phyloP scores from a whole-genome alignment of 2,888 invertebrate species.

The Aspidiotus destructor region DNA sequence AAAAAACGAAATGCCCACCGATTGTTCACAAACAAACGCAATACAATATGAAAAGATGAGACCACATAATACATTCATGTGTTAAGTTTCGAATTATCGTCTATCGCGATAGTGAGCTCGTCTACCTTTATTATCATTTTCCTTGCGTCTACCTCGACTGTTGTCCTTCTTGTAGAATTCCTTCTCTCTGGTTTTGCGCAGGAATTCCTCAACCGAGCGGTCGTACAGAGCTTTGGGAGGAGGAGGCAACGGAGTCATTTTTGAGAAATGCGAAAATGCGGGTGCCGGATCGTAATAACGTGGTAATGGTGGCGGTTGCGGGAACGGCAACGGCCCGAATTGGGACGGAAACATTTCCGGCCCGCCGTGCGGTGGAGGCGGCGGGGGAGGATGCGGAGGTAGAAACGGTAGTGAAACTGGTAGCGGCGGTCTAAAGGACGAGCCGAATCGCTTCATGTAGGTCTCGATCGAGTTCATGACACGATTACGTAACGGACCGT shows the following conservation, averaged over 20 bases:
- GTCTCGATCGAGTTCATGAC: conserved; percentile 26
- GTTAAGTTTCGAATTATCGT: not conserved
- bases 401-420: conserved; percentile 16
- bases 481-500: conserved; percentile 18
- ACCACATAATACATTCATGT: no score
- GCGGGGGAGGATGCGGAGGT: conserved; percentile 1
- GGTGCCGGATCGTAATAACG: conserved; percentile 25
- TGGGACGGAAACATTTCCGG: conserved; percentile 22
- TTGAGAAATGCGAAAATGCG: conserved; percentile 18
- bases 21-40: not conserved
- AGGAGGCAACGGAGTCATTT: conserved; percentile 11
- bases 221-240: conserved; percentile 19
- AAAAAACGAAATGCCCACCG: not conserved
- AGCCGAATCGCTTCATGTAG: conserved; percentile 22
- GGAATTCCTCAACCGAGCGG: conserved; percentile 24
- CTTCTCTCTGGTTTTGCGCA: conserved; percentile 26
- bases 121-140: conserved; percentile 17
- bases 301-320: conserved; percentile 20
- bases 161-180: conserved; percentile 18
- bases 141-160: conserved; percentile 15
- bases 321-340: conserved; percentile 15
- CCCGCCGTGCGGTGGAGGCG: conserved; percentile 4
- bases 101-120: conserved; percentile 17
- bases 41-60: not conserved
- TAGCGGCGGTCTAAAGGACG: conserved; percentile 8